These are phyloP conservation scores for Laodelphax striatellus DNA, from an alignment of 1,140 invertebrate genomes.

Conservation along the genomic window DNA sequence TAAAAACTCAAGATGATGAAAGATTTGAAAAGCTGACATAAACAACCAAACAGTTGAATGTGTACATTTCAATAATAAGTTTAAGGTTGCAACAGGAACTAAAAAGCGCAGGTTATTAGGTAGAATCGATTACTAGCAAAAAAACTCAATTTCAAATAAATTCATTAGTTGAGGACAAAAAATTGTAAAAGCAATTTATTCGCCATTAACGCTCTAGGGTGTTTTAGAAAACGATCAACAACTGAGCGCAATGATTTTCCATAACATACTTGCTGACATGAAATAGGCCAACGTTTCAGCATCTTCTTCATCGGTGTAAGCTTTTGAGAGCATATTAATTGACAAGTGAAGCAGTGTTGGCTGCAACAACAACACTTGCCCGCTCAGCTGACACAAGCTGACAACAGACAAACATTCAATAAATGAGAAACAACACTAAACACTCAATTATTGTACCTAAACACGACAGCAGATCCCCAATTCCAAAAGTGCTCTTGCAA, in stretches of 20 bases:
- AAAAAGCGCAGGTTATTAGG: background rate
- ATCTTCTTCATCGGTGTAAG: slow-evolving; percentile 4
- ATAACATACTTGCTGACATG: background rate
- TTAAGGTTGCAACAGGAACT: background rate
- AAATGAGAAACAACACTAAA: too few species aligned
- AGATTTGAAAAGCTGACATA: too few species aligned
- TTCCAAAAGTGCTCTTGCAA: too few species aligned
- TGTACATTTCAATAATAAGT: background rate
- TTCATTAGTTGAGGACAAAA: background rate
- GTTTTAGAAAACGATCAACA: background rate
- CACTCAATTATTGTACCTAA: too few species aligned
- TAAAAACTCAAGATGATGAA: too few species aligned
- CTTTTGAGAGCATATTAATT: slow-evolving; percentile 12
- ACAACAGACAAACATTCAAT: too few species aligned
- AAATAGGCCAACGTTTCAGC: background rate
- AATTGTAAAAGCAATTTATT: background rate
- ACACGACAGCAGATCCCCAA: too few species aligned
- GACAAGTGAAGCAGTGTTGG: background rate
- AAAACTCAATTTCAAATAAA: background rate
- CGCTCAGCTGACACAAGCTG: too few species aligned
- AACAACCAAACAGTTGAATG: too few species aligned
- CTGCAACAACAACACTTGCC: too few species aligned
- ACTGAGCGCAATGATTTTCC: background rate
- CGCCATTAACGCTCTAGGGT: background rate
- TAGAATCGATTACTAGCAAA: background rate